Percentiles rank a stretch among this genome's conserved stretches.
Conservation (phyloP, 2,113 vertebrate species). For the Prionailurus bengalensis region DNA sequence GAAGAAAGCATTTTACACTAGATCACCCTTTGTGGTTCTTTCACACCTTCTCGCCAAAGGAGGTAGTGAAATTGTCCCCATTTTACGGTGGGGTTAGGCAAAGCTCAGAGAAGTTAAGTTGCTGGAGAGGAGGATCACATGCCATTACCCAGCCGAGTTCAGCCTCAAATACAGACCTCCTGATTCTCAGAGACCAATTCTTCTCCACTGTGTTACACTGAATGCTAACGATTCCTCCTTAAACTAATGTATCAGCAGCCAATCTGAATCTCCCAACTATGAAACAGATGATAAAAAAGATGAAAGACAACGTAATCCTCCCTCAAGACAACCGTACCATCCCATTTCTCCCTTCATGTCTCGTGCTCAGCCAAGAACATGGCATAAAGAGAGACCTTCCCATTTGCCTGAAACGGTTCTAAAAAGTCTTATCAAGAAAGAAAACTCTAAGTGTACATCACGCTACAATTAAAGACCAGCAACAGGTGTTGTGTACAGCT, state of each 20-base stretch:
- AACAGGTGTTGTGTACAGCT: neutral
- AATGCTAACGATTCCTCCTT: neutral
- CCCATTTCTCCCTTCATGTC: neutral
- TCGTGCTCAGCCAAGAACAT: neutral
- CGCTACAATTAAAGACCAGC: neutral
- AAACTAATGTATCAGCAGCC: neutral
- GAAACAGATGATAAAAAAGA: neutral
- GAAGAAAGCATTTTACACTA: neutral
- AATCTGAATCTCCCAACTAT: neutral
- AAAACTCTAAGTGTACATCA: neutral
- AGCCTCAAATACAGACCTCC: neutral
- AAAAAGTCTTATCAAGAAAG: neutral
- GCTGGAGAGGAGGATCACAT: neutral
- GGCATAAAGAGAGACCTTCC: neutral
- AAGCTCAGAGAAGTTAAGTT: neutral
- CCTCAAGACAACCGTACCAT: neutral
- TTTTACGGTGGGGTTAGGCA: neutral
- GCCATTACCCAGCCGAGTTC: neutral
- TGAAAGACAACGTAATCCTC: neutral
- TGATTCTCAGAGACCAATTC: neutral
- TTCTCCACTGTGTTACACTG: neutral
- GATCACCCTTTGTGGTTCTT: neutral
- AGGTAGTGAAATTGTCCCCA: neutral
- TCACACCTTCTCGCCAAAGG: neutral
- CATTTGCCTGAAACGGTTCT: neutral